phyloP scores from a whole-genome alignment of 2,888 invertebrate genomes.

The Encarsia formosa region DNA sequence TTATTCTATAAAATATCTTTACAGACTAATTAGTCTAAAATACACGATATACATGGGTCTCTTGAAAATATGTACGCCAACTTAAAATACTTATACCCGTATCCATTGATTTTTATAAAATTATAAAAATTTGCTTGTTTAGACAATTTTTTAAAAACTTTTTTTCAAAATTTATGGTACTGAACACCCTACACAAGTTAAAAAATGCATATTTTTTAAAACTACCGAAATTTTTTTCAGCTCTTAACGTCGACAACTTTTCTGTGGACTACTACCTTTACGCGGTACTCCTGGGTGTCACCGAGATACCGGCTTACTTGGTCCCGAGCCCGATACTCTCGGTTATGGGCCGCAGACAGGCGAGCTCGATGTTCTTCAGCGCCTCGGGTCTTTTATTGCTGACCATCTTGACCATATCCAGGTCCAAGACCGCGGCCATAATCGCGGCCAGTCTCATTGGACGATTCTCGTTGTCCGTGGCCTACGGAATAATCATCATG shows the following conservation, averaged over 20 bases:
- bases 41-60: too few species aligned
- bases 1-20: too few species aligned
- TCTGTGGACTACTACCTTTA: slow-evolving; percentile 54
- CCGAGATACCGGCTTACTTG: slow-evolving; percentile 56
- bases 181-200: too few species aligned
- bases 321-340: slow-evolving; percentile 54
- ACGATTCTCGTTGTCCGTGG: slow-evolving; percentile 56
- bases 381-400: slow-evolving; percentile 53
- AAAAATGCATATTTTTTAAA: too few species aligned
- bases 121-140: too few species aligned
- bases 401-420: slow-evolving; percentile 48
- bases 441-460: slow-evolving; percentile 53
- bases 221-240: slow-evolving; percentile 42
- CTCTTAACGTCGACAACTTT: slow-evolving; percentile 56
- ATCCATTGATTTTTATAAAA: too few species aligned
- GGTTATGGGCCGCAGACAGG: slow-evolving; percentile 52
- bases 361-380: slow-evolving; percentile 51
- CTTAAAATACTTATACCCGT: too few species aligned
- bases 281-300: slow-evolving; percentile 54
- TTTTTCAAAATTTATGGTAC: too few species aligned
- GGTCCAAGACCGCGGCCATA: slow-evolving; percentile 37
- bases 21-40: too few species aligned
- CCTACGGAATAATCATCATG: slow-evolving; percentile 58
- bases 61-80: too few species aligned
- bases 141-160: too few species aligned